Conservation (phyloP, 2,797 vertebrate genomes). For the Protosalanx chinensis region DNA sequence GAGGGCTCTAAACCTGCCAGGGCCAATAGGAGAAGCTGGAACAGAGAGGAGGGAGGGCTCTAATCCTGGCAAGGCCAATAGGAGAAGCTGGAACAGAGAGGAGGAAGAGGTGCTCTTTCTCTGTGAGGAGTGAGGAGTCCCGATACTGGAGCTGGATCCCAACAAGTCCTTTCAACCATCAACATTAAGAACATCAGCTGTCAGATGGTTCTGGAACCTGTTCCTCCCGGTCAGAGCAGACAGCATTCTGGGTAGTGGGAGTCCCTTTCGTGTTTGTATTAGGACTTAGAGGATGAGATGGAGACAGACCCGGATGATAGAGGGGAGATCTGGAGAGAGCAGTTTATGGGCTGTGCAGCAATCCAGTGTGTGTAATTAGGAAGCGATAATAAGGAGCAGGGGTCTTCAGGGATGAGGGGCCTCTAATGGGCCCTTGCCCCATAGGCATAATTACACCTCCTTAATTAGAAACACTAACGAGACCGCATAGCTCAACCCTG, state of each 20-base stretch:
- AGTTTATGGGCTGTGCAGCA: background rate
- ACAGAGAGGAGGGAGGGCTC: background rate
- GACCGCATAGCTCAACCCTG: conserved; percentile 7
- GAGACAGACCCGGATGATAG: background rate
- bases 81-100: background rate
- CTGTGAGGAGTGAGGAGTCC: no score
- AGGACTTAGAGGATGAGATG: background rate
- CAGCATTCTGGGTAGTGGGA: no score
- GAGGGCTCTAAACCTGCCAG: background rate
- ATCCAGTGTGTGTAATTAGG: background rate
- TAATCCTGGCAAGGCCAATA: no score
- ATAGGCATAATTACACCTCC: conserved; percentile 26
- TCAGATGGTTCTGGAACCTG: no score
- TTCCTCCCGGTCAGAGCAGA: no score
- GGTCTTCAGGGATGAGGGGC: conserved; percentile 3
- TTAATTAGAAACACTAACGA: conserved; percentile 26
- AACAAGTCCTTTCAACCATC: background rate
- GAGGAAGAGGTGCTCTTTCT: no score
- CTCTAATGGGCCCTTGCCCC: conserved; percentile 12
- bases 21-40: background rate
- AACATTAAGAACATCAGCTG: no score
- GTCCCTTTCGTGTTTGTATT: background rate
- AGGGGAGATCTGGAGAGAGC: background rate
- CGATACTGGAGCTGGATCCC: no score
- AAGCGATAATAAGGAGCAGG: conserved; percentile 14